A percentile compares a stretch with the other conserved stretches of the same genome.
Conservation (phyloP, 2,113 vertebrate species). For the Panthera leo region DNA sequence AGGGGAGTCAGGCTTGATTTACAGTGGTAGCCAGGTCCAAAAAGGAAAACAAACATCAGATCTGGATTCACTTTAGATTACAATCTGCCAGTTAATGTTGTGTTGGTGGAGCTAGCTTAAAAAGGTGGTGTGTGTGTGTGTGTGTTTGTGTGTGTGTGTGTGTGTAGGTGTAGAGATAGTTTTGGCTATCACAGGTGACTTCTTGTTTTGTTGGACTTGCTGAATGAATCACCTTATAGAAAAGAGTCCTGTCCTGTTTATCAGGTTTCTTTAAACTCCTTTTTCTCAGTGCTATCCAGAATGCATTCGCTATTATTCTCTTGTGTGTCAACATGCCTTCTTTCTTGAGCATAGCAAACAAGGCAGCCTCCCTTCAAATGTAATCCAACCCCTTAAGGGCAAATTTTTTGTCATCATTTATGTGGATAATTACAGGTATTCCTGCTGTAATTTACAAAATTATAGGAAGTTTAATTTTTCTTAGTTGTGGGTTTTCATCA, state of each 20-base stretch:
- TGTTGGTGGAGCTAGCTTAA: background rate
- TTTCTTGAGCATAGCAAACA: background rate
- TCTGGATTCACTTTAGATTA: background rate
- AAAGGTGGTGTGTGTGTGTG: background rate
- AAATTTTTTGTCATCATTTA: constrained; percentile 57
- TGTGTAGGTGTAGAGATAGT: background rate
- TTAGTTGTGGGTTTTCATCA: constrained; percentile 53
- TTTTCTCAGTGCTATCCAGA: background rate
- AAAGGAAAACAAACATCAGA: background rate
- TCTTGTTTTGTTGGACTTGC: constrained; percentile 23
- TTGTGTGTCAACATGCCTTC: constrained; percentile 14
- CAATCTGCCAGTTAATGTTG: background rate
- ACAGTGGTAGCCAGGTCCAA: background rate
- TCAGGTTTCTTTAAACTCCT: constrained; percentile 17
- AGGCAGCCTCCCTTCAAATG: constrained; percentile 29
- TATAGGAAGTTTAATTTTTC: constrained; percentile 58
- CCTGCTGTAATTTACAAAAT: constrained; percentile 69
- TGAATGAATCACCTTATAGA: constrained; percentile 15
- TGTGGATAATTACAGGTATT: constrained; percentile 66
- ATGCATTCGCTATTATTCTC: background rate
- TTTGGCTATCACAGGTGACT: background rate
- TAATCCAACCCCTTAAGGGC: constrained; percentile 42
- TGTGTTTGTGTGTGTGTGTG: background rate
- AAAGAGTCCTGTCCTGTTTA: background rate
- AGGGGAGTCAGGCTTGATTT: background rate